phyloP scores from a whole-genome alignment of 2,113 vertebrate species.

The Oryzias javanicus region DNA sequence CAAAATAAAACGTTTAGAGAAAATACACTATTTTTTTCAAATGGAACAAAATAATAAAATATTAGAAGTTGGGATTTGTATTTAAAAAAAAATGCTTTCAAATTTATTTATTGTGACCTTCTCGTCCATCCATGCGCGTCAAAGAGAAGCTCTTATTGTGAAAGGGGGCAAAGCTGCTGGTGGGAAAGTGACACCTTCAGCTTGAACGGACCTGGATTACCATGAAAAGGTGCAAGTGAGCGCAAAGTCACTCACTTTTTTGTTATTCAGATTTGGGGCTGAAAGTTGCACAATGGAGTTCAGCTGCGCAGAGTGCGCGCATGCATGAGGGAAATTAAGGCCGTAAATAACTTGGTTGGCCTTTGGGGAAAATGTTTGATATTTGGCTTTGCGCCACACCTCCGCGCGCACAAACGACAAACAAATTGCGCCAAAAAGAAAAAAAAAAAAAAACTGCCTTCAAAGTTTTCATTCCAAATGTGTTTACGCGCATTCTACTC shows the following conservation, averaged over 20 bases:
- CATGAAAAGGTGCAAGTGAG: constrained; percentile 74
- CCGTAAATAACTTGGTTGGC: constrained; percentile 58
- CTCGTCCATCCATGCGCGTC: neutral
- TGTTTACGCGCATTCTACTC: too few relatives aligned
- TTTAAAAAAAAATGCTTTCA: too few relatives aligned
- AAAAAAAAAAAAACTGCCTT: too few relatives aligned
- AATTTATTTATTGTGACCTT: too few relatives aligned
- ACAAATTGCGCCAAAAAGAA: too few relatives aligned
- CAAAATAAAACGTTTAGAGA: too few relatives aligned
- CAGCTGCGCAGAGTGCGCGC: constrained; percentile 41
- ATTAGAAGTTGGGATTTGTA: too few relatives aligned
- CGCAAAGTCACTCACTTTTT: constrained; percentile 76
- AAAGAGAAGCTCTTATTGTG: constrained; percentile 7
- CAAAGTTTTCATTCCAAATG: too few relatives aligned
- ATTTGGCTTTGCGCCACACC: neutral
- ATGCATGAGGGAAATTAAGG: constrained; percentile 14
- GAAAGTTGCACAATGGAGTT: constrained; percentile 54
- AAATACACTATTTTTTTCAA: too few relatives aligned
- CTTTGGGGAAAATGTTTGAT: constrained; percentile 27
- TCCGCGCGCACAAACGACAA: too few relatives aligned
- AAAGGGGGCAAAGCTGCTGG: constrained; percentile 21
- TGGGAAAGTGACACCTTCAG: constrained; percentile 75
- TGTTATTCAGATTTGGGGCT: constrained; percentile 72
- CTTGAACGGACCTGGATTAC: constrained; percentile 72
- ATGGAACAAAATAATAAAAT: too few relatives aligned